Conservation (phyloP, 1,140 invertebrate genomes). For the Notospermus geniculatus region DNA sequence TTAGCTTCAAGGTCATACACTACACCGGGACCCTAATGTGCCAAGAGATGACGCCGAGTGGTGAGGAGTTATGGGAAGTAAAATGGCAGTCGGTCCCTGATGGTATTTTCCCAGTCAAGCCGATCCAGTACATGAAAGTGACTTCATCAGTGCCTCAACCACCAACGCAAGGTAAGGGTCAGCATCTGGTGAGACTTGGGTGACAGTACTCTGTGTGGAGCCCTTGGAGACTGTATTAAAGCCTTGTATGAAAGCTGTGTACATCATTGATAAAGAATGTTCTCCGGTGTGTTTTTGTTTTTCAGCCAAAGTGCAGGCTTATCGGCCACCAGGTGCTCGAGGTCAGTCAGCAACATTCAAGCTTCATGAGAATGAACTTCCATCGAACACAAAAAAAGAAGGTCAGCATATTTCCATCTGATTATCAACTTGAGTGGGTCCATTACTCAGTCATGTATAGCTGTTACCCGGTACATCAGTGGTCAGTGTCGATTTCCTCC, state of each 20-base stretch:
- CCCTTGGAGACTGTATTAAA: too few species aligned
- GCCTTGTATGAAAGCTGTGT: too few species aligned
- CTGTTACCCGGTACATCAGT: too few species aligned
- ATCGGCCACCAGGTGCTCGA: conserved; percentile 66
- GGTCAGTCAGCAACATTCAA: conserved; percentile 63
- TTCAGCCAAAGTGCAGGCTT: conserved; percentile 57
- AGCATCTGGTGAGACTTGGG: too few species aligned
- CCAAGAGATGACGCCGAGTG: conserved; percentile 66
- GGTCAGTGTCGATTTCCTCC: conserved; percentile 11
- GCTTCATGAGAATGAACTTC: conserved; percentile 66
- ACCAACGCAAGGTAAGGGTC: too few species aligned
- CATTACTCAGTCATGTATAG: too few species aligned
- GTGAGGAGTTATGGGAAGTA: conserved; percentile 81
- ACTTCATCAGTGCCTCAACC: background rate
- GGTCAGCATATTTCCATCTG: conserved; percentile 36
- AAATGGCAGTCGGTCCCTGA: conserved; percentile 71
- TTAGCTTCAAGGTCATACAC: conserved; percentile 85
- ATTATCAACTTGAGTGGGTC: too few species aligned
- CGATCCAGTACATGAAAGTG: conserved; percentile 32
- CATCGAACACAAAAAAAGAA: conserved; percentile 45
- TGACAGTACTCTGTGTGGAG: too few species aligned
- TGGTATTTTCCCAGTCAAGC: conserved; percentile 61
- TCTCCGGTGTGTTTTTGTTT: conserved; percentile 11
- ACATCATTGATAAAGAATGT: background rate
- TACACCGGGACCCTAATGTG: conserved; percentile 79